phyloP scores from a whole-genome alignment of 2,888 invertebrate species.

The Lasioglossum malachurum region DNA sequence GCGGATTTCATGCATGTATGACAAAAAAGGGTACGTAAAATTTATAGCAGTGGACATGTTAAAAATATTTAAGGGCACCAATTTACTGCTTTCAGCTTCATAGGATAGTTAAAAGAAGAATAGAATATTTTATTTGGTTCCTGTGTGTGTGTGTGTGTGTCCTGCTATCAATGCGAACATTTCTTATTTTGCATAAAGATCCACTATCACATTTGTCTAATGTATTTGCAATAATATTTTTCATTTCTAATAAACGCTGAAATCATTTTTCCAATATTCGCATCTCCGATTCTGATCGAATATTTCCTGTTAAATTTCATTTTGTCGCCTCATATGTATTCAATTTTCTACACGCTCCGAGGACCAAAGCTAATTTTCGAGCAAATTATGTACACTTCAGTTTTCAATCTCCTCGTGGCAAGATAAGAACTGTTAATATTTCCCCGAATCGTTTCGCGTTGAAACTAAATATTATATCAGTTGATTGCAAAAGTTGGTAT shows the following conservation, averaged over 20 bases:
- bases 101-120: too few species aligned
- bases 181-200: too few species aligned
- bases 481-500: not conserved
- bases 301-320: not conserved
- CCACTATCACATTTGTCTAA: too few species aligned
- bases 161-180: too few species aligned
- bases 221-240: not conserved
- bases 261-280: not conserved
- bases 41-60: too few species aligned
- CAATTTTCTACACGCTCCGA: not conserved
- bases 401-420: not conserved
- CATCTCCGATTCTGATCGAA: not conserved
- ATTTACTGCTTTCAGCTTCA: too few species aligned
- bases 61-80: too few species aligned
- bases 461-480: not conserved
- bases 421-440: not conserved
- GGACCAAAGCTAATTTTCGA: not conserved
- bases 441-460: slow-evolving; percentile 1
- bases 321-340: not conserved
- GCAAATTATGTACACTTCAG: not conserved
- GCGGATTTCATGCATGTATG: too few species aligned
- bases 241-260: not conserved
- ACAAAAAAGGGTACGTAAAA: too few species aligned
- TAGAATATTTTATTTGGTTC: too few species aligned
- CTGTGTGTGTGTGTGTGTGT: too few species aligned